phyloP scores from a whole-genome alignment of 2,797 vertebrate genomes.

The Garrulus glandarius region DNA sequence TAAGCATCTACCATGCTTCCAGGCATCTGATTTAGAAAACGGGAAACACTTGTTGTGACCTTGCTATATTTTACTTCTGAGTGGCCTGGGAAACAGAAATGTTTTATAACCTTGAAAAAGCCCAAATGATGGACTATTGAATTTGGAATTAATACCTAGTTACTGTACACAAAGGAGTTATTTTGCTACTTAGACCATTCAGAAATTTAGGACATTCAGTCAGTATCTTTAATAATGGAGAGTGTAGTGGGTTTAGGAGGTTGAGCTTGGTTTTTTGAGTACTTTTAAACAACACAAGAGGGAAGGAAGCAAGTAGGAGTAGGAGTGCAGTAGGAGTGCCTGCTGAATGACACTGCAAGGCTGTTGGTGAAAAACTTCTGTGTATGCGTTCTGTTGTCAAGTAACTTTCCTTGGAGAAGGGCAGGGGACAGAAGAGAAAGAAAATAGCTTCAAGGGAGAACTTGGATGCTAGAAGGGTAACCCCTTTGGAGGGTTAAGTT shows the following conservation, averaged over 20 bases:
- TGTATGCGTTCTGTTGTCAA: neutral
- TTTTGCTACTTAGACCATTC: neutral
- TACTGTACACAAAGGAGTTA: neutral
- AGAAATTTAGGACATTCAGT: neutral
- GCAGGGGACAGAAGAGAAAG: neutral
- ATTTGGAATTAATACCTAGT: neutral
- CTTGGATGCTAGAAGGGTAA: neutral
- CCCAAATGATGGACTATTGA: neutral
- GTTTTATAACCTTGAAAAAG: neutral
- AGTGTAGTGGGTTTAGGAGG: neutral
- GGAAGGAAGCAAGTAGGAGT: neutral
- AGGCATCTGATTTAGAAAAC: neutral
- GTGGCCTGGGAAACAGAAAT: neutral
- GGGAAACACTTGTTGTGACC: neutral
- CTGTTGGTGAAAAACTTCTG: neutral
- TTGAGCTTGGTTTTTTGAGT: neutral
- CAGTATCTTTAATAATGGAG: neutral
- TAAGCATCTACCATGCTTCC: neutral
- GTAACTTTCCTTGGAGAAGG: neutral
- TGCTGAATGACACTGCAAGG: neutral
- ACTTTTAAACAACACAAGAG: neutral
- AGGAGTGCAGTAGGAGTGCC: neutral
- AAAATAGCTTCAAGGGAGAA: neutral
- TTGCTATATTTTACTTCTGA: neutral
- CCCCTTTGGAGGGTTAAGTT: neutral